These are phyloP conservation scores for Salminus brasiliensis DNA, from an alignment of 2,113 vertebrate species.

Conservation along the genomic window DNA sequence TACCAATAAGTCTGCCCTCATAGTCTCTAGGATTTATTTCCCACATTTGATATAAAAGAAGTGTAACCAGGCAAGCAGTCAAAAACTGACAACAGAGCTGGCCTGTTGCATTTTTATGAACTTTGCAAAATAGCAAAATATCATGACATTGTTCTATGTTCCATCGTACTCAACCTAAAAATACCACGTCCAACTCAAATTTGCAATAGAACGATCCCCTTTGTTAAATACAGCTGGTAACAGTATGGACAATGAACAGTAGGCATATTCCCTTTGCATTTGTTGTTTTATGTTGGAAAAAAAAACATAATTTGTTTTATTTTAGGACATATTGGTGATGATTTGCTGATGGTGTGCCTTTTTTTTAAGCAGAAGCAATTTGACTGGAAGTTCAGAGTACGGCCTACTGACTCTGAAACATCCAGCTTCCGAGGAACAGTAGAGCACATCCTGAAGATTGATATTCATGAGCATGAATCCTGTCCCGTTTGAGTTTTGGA, in stretches of 20 bases:
- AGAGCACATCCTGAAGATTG: background rate
- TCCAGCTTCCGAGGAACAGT: background rate
- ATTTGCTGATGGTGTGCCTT: too few relatives aligned
- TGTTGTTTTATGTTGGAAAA: too few relatives aligned
- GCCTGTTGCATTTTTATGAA: background rate
- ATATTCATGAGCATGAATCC: background rate
- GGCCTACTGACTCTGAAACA: background rate
- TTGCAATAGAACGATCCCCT: too few relatives aligned
- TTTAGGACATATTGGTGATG: background rate
- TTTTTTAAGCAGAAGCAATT: background rate
- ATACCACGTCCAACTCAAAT: too few relatives aligned
- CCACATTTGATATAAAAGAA: too few relatives aligned
- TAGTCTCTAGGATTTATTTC: background rate
- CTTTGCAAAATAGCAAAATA: too few relatives aligned
- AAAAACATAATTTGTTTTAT: background rate
- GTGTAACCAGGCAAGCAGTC: too few relatives aligned
- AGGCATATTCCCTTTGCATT: too few relatives aligned
- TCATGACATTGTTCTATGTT: too few relatives aligned
- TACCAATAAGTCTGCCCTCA: background rate
- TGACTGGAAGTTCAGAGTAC: background rate
- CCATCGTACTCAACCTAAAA: too few relatives aligned
- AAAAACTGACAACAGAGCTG: background rate
- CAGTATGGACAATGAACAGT: too few relatives aligned
- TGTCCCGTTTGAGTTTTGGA: background rate
- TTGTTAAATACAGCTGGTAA: too few relatives aligned